Evolutionary conservation across 2,113 vertebrate genomes (phyloP).

Genomic region (human (Homo sapiens)): GRCh38 chr6:71709501-71710000

Average conservation of each 20-base stretch:
- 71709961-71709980: not conserved
- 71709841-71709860: not conserved
- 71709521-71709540: not conserved
- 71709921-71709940: not conserved
- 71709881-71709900: not conserved
- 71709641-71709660: not conserved
- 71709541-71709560: not conserved
- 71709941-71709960: not conserved
- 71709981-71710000: not conserved
- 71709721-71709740: not conserved
- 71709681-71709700: not conserved
- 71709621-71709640: not conserved
- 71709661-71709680: not conserved
- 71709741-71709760: not conserved
- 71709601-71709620: not conserved
- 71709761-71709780: not conserved
- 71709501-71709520: not conserved
- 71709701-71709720: accelerated
- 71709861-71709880: not conserved
- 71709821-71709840: not conserved
- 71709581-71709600: not conserved
- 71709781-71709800: not conserved
- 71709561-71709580: not conserved
- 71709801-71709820: not conserved
- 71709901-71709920: not conserved